A percentile compares a stretch with the other conserved stretches of the same genome.
These are phyloP conservation scores for Agrotis clavis DNA, from an alignment of 2,888 invertebrate genomes.

Conservation along the genomic window DNA sequence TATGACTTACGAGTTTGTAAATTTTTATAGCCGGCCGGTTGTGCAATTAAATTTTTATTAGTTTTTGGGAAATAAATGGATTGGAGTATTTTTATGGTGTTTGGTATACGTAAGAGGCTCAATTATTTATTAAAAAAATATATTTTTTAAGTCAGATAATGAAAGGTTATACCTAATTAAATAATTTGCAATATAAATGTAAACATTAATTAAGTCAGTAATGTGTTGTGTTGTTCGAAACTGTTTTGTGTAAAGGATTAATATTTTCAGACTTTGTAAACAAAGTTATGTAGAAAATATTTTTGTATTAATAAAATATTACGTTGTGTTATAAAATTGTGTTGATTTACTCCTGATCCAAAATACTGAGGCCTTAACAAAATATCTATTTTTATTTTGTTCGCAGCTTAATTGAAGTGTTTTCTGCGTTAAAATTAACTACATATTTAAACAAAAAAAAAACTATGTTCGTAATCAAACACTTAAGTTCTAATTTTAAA, in stretches of 20 bases:
- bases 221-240: constrained; percentile 19
- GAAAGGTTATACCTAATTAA: constrained; percentile 48
- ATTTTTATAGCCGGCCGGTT: constrained; percentile 86
- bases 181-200: constrained; percentile 55
- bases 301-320: constrained; percentile 70
- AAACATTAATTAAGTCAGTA: constrained; percentile 45
- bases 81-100: constrained; percentile 76
- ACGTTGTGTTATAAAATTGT: constrained; percentile 51
- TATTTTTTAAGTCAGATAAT: constrained; percentile 53
- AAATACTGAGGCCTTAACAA: background rate
- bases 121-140: constrained; percentile 74
- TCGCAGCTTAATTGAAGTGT: no score
- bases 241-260: constrained; percentile 46
- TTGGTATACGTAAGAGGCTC: constrained; percentile 81
- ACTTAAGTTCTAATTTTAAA: constrained; percentile 36
- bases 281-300: constrained; percentile 73
- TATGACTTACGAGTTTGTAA: constrained; percentile 73
- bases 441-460: constrained; percentile 4
- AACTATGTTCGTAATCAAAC: constrained; percentile 7
- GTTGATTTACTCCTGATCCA: constrained; percentile 38
- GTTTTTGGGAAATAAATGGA: constrained; percentile 71
- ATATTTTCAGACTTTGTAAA: constrained; percentile 76
- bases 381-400: no score
- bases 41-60: constrained; percentile 86
- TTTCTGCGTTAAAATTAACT: no score